These are phyloP conservation scores for Epizoanthus scotinus DNA, from an alignment of 92 coral and sea anemone genomes.

Conservation along the genomic window DNA sequence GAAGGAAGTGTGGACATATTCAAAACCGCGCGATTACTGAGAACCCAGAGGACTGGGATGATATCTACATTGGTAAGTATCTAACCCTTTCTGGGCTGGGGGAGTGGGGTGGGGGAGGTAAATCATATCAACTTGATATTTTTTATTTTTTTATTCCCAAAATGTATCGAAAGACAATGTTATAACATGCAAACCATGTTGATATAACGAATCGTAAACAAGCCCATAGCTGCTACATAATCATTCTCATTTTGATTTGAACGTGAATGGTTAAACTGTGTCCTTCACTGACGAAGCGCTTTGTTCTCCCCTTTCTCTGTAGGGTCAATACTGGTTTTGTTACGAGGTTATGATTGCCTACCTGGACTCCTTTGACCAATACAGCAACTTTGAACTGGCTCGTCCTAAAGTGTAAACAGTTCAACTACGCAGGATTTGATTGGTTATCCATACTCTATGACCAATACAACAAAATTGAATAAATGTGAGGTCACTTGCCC, in stretches of 20 bases:
- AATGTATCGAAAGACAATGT: no score
- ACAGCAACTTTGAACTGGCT: constrained; percentile 47
- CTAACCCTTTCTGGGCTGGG: neutral
- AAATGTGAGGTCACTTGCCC: no score
- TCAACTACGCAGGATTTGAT: neutral
- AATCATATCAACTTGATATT: no score
- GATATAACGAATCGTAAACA: no score
- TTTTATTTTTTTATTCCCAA: no score
- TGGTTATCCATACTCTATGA: no score
- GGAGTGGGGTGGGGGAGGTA: no score
- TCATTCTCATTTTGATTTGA: no score
- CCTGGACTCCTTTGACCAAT: constrained; percentile 62
- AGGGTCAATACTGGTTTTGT: constrained; percentile 61
- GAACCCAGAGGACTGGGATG: constrained; percentile 73
- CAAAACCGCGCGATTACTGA: constrained; percentile 54
- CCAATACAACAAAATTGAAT: no score
- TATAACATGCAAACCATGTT: neutral
- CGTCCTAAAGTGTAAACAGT: neutral
- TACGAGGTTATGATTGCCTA: constrained; percentile 54
- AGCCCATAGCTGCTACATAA: neutral
- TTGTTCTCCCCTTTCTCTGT: neutral
- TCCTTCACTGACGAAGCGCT: neutral
- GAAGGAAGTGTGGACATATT: constrained; percentile 60
- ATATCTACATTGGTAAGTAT: constrained; percentile 51
- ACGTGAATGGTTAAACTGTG: no score